These are phyloP conservation scores for Ennomos quercinarius DNA, from an alignment of 2,888 invertebrate genomes.

Conservation along the genomic window DNA sequence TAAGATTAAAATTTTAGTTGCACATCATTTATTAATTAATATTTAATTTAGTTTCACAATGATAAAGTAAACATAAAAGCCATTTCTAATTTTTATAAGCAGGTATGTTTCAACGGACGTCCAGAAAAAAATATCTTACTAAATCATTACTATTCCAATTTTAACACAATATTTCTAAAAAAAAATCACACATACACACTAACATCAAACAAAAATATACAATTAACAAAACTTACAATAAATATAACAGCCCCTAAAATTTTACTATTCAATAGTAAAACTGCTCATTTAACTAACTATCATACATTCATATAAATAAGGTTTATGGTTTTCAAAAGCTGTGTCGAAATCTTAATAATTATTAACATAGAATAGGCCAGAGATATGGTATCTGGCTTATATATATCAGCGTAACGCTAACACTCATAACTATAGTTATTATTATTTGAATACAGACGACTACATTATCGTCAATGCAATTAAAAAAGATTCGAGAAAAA, in stretches of 20 bases:
- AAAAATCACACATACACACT: conserved; percentile 52
- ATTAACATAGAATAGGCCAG: conserved; percentile 44
- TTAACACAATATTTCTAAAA: conserved; percentile 22
- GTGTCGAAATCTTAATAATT: conserved; percentile 69
- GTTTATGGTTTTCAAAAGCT: conserved; percentile 72
- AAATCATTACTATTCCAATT: no score
- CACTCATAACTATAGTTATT: conserved; percentile 43
- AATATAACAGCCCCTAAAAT: conserved; percentile 81
- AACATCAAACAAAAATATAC: conserved; percentile 78
- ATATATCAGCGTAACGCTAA: conserved; percentile 42
- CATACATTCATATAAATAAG: conserved; percentile 67
- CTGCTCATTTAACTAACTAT: conserved; percentile 65
- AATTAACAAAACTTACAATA: conserved; percentile 71
- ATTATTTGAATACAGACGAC: conserved; percentile 46
- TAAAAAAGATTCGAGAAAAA: conserved; percentile 61
- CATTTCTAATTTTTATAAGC: no score
- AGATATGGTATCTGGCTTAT: conserved; percentile 32
- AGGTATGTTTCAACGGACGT: no score
- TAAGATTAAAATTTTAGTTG: conserved; percentile 39
- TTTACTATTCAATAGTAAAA: conserved; percentile 84
- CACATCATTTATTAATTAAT: conserved; percentile 6
- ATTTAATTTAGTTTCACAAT: conserved; percentile 1
- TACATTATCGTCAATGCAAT: conserved; percentile 42
- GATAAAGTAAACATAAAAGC: background rate
- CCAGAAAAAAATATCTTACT: no score